These are phyloP conservation scores for Spinus olivaceus DNA, from an alignment of 2,797 vertebrate genomes.

Conservation along the genomic window DNA sequence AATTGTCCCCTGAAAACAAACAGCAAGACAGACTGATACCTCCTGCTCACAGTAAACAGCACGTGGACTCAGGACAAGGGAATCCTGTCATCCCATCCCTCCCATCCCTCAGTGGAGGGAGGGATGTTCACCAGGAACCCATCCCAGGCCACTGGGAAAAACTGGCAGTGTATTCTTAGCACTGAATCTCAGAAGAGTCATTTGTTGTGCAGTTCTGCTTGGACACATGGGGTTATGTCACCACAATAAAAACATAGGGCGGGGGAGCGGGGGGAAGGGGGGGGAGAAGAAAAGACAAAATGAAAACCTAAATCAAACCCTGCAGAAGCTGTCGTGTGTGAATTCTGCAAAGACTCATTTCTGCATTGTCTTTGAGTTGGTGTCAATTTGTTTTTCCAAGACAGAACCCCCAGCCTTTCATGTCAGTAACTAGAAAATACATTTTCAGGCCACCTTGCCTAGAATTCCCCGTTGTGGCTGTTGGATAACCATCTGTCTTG, in stretches of 20 bases:
- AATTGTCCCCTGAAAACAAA: not conserved
- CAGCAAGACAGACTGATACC: not conserved
- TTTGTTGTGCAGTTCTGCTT: not conserved
- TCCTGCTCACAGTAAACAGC: not conserved
- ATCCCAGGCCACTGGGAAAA: not conserved
- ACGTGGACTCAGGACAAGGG: not conserved
- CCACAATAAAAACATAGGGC: not conserved
- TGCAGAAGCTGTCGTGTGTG: not conserved
- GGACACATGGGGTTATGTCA: slow-evolving; percentile 8
- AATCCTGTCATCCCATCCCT: not conserved
- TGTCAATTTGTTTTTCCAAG: not conserved
- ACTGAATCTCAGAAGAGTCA: not conserved
- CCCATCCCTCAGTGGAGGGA: not conserved
- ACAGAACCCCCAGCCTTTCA: not conserved
- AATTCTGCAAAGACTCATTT: slow-evolving; percentile 6
- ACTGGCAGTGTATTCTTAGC: not conserved
- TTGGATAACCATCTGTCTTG: slow-evolving; percentile 26
- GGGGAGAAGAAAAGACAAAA: not conserved
- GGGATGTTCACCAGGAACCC: not conserved
- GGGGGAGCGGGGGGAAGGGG: too few relatives aligned
- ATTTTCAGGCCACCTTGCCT: slow-evolving; percentile 38
- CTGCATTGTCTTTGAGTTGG: not conserved
- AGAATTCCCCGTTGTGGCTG: not conserved
- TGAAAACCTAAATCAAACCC: not conserved
- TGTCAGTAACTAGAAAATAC: not conserved